Conservation (phyloP, 2,888 invertebrate species). For the Calliphora vomitoria region DNA sequence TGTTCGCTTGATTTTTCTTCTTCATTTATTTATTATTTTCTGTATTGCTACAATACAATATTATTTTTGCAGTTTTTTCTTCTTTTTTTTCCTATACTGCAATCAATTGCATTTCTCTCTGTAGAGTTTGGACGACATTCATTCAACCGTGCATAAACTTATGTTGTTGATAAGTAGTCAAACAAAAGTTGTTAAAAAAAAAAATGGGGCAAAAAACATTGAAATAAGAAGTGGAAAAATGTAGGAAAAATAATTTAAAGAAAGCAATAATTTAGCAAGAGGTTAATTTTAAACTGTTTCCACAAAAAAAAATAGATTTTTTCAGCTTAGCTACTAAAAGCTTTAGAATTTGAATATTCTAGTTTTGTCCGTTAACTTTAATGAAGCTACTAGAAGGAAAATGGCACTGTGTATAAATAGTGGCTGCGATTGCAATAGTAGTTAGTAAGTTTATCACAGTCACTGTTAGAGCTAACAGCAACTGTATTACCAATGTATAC, state of each 20-base stretch:
- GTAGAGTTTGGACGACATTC: constrained; percentile 65
- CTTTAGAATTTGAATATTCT: no score
- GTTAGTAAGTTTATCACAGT: no score
- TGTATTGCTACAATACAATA: constrained; percentile 52
- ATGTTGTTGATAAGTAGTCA: constrained; percentile 72
- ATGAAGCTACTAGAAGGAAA: no score
- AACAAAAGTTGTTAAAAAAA: constrained; percentile 50
- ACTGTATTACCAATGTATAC: no score
- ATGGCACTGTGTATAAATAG: no score
- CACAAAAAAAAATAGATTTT: no score
- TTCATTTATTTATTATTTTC: constrained; percentile 31
- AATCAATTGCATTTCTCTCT: constrained; percentile 58
- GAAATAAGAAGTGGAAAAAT: background rate
- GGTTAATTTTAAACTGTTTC: background rate
- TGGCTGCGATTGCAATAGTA: no score
- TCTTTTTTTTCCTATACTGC: constrained; percentile 26
- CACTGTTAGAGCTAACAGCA: no score
- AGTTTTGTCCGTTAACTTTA: no score
- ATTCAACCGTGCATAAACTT: constrained; percentile 71
- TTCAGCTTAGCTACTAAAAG: no score
- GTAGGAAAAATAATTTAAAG: constrained; percentile 5
- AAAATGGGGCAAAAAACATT: background rate
- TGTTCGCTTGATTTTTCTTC: constrained; percentile 33
- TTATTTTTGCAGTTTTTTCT: constrained; percentile 14
- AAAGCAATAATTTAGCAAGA: background rate